These are phyloP conservation scores for Hormiphora californensis DNA, from an alignment of 37 sponge, comb jelly and placozoan genomes.

Conservation along the genomic window DNA sequence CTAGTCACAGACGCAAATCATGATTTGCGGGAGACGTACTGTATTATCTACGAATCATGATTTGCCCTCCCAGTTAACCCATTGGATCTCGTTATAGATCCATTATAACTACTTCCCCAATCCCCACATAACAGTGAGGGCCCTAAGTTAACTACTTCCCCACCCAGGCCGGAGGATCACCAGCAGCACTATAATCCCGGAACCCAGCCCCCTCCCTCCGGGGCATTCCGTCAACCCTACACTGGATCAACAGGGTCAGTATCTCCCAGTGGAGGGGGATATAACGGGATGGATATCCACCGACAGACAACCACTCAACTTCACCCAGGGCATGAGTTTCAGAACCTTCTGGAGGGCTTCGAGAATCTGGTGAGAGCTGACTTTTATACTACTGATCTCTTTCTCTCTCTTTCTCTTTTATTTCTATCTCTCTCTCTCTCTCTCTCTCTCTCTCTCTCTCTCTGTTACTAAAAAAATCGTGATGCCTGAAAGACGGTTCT, in stretches of 20 bases:
- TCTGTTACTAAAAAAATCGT: too few relatives aligned
- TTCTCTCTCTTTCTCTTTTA: neutral
- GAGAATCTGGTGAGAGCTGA: slow-evolving; percentile 32
- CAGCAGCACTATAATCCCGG: neutral
- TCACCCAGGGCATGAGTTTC: slow-evolving; percentile 31
- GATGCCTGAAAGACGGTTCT: too few relatives aligned
- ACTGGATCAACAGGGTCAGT: slow-evolving; percentile 41
- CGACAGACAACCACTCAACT: slow-evolving; percentile 17
- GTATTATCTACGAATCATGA: too few relatives aligned
- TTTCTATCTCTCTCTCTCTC: too few relatives aligned
- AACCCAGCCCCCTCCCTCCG: neutral
- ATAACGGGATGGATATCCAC: neutral
- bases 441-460: too few relatives aligned
- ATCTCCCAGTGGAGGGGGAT: slow-evolving; percentile 22
- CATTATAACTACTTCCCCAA: neutral
- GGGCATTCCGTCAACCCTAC: too few relatives aligned
- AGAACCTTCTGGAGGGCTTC: slow-evolving; percentile 35
- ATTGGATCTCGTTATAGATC: neutral
- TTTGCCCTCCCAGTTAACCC: neutral
- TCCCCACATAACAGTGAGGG: neutral
- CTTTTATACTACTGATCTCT: neutral
- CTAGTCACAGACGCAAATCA: too few relatives aligned
- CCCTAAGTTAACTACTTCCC: neutral
- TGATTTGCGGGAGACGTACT: too few relatives aligned
- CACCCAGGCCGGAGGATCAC: neutral